These are phyloP conservation scores for Callaeas wilsoni DNA, from an alignment of 2,113 vertebrate species.

Conservation along the genomic window DNA sequence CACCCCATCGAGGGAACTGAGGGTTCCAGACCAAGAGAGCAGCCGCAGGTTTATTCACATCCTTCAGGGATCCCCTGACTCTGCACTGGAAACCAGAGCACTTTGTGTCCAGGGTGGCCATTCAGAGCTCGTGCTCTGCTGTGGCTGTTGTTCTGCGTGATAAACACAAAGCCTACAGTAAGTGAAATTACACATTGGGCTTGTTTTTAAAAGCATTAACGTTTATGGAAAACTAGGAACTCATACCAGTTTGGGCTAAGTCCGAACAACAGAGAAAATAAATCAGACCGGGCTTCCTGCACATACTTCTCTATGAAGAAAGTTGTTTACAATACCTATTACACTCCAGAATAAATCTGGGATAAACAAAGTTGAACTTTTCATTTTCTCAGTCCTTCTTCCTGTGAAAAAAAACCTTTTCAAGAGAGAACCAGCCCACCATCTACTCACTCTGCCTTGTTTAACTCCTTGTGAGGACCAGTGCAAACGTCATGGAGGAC, in stretches of 20 bases:
- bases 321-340: neutral
- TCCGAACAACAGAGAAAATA: neutral
- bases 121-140: neutral
- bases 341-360: neutral
- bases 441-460: neutral
- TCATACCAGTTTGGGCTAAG: neutral
- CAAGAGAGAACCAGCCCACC: neutral
- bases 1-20: neutral
- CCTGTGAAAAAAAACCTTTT: neutral
- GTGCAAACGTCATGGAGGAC: neutral
- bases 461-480: neutral
- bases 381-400: neutral
- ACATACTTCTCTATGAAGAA: neutral
- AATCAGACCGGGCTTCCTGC: neutral
- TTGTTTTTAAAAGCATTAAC: neutral
- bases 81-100: neutral
- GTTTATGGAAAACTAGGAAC: neutral
- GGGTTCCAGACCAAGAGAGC: neutral
- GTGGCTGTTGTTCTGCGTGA: neutral
- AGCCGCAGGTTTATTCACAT: neutral
- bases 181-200: neutral
- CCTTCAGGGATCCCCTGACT: neutral
- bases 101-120: neutral
- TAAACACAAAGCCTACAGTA: neutral
- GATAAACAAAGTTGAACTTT: slow-evolving; percentile 1